Conservation (phyloP, 2,888 invertebrate species). For the Tenthredo amoena region DNA sequence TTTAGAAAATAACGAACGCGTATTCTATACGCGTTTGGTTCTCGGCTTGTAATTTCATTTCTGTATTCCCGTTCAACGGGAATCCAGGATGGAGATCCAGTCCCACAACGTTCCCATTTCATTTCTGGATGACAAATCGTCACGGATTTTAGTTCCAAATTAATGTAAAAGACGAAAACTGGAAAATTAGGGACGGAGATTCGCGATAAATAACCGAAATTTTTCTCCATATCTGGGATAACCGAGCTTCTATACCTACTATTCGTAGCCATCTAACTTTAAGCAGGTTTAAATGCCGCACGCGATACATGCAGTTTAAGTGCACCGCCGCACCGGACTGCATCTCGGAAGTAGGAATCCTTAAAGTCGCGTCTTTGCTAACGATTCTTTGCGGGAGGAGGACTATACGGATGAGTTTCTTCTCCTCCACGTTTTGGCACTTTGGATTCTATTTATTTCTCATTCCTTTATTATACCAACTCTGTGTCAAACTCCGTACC, state of each 20-base stretch:
- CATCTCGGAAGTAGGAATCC: background rate
- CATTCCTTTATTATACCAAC: background rate
- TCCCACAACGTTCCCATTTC: too few species aligned
- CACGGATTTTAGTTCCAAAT: too few species aligned
- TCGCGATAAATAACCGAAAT: too few species aligned
- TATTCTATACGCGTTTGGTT: background rate
- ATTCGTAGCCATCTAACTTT: conserved; percentile 15
- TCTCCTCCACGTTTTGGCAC: background rate
- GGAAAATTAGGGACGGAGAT: too few species aligned
- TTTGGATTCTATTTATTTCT: background rate
- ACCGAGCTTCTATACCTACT: background rate
- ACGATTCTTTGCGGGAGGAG: background rate
- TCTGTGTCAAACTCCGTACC: background rate
- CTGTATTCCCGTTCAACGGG: background rate
- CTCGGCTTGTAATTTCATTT: background rate
- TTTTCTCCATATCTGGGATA: background rate
- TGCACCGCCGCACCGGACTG: background rate
- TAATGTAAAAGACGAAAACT: background rate
- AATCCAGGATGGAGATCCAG: too few species aligned
- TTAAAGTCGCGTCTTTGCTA: background rate
- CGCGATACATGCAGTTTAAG: background rate
- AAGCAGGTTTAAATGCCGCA: conserved; percentile 5
- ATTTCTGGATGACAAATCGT: too few species aligned
- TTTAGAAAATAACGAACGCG: background rate
- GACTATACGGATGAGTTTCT: too few species aligned